phyloP scores from a whole-genome alignment of 1,140 invertebrate genomes.

The Bathynomus jamesi region DNA sequence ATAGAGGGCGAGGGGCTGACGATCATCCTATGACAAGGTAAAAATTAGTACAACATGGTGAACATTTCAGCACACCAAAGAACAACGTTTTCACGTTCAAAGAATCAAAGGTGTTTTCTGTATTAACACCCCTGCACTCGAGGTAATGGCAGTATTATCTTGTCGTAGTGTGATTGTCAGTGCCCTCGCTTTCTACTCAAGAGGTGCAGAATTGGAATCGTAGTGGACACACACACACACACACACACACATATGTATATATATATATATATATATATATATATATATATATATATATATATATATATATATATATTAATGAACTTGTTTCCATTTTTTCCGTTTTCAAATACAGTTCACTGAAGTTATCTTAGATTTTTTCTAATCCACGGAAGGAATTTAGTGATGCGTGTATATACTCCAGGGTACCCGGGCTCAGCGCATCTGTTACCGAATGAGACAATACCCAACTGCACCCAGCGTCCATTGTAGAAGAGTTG shows the following conservation, averaged over 20 bases:
- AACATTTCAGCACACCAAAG: too few species aligned
- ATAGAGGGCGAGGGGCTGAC: too few species aligned
- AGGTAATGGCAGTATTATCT: too few species aligned
- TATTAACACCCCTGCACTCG: too few species aligned
- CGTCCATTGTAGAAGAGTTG: conserved; percentile 63
- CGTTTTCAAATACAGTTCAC: background rate
- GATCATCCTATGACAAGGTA: too few species aligned
- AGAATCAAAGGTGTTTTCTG: too few species aligned
- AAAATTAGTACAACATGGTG: too few species aligned
- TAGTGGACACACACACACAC: background rate
- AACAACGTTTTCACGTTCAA: too few species aligned
- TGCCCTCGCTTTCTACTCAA: too few species aligned
- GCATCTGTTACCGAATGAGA: conserved; percentile 82
- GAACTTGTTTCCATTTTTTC: background rate
- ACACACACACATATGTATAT: background rate
- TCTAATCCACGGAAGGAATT: conserved; percentile 37
- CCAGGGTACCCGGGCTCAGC: conserved; percentile 41
- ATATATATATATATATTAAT: background rate
- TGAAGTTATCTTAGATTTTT: background rate
- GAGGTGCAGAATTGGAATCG: too few species aligned
- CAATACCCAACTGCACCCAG: conserved; percentile 81
- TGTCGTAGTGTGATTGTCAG: too few species aligned
- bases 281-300: background rate
- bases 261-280: background rate
- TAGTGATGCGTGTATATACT: conserved; percentile 38